Percentiles rank a stretch among this genome's conserved stretches.
phyloP scores from a whole-genome alignment of 2,113 vertebrate species.

The Telmatochromis sp. region DNA sequence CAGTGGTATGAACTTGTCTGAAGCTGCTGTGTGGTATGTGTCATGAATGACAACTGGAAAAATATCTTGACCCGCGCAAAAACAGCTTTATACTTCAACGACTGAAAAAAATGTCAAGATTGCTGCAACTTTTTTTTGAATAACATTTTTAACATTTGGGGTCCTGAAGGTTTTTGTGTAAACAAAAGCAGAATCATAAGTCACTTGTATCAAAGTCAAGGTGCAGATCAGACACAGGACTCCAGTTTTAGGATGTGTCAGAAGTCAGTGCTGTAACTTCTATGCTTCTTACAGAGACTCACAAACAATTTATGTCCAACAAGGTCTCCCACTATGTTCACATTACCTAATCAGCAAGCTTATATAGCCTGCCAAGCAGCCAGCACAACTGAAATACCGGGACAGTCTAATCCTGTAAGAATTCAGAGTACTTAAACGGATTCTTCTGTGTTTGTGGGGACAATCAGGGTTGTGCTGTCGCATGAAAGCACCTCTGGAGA shows the following conservation, averaged over 20 bases:
- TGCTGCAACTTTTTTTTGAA: not conserved
- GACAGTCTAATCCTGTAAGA: slow-evolving; percentile 39
- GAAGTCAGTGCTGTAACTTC: not conserved
- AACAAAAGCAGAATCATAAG: not conserved
- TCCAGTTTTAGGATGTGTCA: not conserved
- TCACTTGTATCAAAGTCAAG: not conserved
- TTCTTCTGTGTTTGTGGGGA: slow-evolving; percentile 29
- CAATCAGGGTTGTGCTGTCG: not conserved
- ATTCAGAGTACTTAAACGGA: slow-evolving; percentile 29
- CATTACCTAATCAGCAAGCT: slow-evolving; percentile 28
- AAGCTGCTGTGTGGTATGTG: not conserved
- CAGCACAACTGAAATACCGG: slow-evolving; percentile 37
- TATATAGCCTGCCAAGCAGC: slow-evolving; percentile 16
- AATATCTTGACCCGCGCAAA: not conserved
- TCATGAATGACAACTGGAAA: not conserved
- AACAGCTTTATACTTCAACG: not conserved
- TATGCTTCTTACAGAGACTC: not conserved
- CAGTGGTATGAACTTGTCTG: not conserved
- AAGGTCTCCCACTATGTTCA: slow-evolving; percentile 1
- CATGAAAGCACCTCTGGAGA: slow-evolving; percentile 36
- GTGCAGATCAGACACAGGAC: not conserved
- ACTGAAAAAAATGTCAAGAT: not conserved
- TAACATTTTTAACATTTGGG: not conserved
- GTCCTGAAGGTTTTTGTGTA: not conserved
- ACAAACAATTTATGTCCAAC: not conserved